phyloP scores from a whole-genome alignment of 2,113 vertebrate genomes.

The Sterrhoptilus dennistouni region DNA sequence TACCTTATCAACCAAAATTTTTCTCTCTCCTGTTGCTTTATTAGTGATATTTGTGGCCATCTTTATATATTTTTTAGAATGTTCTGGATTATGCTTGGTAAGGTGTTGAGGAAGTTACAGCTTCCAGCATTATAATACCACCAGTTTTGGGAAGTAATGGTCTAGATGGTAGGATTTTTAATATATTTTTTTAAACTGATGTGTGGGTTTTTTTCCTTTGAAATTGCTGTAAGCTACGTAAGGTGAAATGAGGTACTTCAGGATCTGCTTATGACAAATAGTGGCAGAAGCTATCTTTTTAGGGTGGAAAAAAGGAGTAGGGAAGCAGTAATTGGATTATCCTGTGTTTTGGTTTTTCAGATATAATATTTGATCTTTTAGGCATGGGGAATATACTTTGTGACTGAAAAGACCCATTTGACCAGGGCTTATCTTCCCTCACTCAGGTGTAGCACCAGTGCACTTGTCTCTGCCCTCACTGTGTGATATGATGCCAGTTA shows the following conservation, averaged over 20 bases:
- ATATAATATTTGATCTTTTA: background rate
- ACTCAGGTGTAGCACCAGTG: background rate
- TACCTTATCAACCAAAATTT: background rate
- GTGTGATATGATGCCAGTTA: background rate
- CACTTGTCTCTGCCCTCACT: background rate
- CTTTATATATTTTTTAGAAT: background rate
- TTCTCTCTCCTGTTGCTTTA: background rate
- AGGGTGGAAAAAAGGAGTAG: background rate
- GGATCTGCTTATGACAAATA: background rate
- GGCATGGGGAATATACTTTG: background rate
- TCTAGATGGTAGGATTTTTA: background rate
- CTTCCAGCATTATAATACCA: background rate
- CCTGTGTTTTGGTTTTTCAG: rapidly evolving
- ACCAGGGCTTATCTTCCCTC: background rate
- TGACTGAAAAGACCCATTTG: background rate
- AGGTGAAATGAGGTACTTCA: background rate
- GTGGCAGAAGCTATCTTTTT: background rate
- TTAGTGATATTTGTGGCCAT: background rate
- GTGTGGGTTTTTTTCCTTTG: background rate
- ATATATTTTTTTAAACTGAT: background rate
- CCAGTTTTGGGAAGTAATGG: background rate
- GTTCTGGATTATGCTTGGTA: background rate
- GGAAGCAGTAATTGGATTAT: background rate
- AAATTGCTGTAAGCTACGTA: background rate
- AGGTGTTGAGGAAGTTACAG: background rate